Conservation (phyloP, 2,888 invertebrate species). For the Kuschelorhynchus macadamiae region DNA sequence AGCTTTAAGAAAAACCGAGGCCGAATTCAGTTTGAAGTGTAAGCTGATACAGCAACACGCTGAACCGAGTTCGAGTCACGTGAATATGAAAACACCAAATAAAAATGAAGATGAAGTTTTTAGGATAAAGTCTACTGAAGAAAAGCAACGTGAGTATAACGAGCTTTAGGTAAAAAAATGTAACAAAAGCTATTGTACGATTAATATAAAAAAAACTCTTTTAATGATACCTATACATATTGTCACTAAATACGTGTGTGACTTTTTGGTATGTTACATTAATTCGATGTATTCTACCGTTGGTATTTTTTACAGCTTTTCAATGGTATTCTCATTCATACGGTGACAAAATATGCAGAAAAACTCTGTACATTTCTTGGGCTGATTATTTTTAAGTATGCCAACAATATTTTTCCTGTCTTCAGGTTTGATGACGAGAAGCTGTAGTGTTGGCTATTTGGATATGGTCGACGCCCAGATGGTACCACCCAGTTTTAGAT, state of each 20-base stretch:
- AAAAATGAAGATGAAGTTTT: conserved; percentile 11
- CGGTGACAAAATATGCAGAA: no score
- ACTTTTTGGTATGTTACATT: no score
- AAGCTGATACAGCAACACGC: background rate
- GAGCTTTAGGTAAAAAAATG: background rate
- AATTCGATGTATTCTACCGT: no score
- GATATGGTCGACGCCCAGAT: conserved; percentile 85
- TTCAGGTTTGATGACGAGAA: conserved; percentile 74
- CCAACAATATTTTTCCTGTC: conserved; percentile 17
- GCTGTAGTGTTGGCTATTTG: conserved; percentile 90
- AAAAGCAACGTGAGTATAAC: background rate
- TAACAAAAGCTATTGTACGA: no score
- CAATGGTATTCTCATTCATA: no score
- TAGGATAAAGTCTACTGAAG: background rate
- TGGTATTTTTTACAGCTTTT: no score
- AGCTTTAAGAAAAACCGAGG: conserved; percentile 72
- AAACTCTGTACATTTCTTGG: no score
- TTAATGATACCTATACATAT: no score
- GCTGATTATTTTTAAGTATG: conserved; percentile 12
- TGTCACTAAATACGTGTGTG: no score
- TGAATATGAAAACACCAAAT: background rate
- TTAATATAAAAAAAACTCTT: no score
- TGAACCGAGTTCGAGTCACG: conserved; percentile 17
- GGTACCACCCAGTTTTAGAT: conserved; percentile 81
- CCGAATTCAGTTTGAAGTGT: conserved; percentile 28